phyloP scores from a whole-genome alignment of 2,113 vertebrate species.

The Silurus glanis region DNA sequence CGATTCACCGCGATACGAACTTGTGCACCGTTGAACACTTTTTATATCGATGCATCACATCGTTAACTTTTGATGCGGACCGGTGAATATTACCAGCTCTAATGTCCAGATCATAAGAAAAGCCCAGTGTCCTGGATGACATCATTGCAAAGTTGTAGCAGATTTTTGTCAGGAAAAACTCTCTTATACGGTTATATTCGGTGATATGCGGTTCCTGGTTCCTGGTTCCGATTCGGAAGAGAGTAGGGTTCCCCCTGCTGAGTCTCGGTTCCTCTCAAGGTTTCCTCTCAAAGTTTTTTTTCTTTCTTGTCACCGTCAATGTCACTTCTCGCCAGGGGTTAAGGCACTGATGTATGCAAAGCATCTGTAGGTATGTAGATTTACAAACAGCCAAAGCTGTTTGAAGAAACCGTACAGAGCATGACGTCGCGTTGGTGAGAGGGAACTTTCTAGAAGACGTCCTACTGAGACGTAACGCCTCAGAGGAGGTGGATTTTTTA shows the following conservation, averaged over 20 bases:
- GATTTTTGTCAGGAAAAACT: no score
- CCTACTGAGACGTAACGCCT: not conserved
- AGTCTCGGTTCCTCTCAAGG: not conserved
- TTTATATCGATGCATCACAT: no score
- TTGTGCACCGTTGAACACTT: no score
- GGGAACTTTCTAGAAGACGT: not conserved
- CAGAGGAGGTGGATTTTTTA: not conserved
- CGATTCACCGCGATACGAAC: no score
- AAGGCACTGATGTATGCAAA: constrained; percentile 11
- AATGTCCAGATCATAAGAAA: not conserved
- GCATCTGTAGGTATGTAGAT: not conserved
- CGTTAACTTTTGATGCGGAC: no score
- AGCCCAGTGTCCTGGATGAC: no score
- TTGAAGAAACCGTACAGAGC: not conserved
- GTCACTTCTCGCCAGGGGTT: not conserved
- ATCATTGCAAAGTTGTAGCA: not conserved
- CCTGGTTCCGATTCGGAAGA: not conserved
- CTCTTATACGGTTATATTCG: no score
- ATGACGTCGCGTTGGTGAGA: not conserved
- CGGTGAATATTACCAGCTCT: no score
- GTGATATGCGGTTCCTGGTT: not conserved
- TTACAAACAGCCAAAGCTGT: not conserved
- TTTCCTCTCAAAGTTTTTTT: not conserved
- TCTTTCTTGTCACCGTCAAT: not conserved
- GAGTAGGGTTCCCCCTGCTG: not conserved